phyloP scores from a whole-genome alignment of 2,888 invertebrate genomes.

The Cryptus viduatorius region DNA sequence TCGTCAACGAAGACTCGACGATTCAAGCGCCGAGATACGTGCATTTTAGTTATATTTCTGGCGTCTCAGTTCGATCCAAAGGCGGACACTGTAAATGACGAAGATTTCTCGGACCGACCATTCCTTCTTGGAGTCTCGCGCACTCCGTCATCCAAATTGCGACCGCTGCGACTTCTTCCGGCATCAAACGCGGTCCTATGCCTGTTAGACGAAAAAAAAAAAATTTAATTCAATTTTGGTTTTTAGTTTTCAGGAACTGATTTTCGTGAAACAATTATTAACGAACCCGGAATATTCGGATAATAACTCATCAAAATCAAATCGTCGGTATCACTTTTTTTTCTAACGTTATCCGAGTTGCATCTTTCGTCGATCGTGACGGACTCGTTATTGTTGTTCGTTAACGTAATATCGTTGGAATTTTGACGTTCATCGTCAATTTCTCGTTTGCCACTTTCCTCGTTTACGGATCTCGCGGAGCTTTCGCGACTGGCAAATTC shows the following conservation, averaged over 20 bases:
- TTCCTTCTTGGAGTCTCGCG: constrained; percentile 87
- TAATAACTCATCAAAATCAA: constrained; percentile 70
- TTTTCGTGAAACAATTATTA: neutral
- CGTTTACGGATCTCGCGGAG: constrained; percentile 49
- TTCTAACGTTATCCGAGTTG: constrained; percentile 71
- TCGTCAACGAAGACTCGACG: constrained; percentile 30
- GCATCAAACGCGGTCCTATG: constrained; percentile 79
- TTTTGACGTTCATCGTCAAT: constrained; percentile 49
- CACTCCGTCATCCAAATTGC: constrained; percentile 83
- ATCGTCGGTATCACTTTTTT: constrained; percentile 67
- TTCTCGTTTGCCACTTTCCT: constrained; percentile 36
- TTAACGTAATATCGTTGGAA: constrained; percentile 54
- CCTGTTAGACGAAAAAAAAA: constrained; percentile 71
- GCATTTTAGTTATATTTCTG: constrained; percentile 34
- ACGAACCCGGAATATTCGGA: constrained; percentile 80
- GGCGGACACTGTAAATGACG: constrained; percentile 90
- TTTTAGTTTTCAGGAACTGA: neutral
- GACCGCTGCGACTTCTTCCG: constrained; percentile 80
- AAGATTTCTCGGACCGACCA: constrained; percentile 90
- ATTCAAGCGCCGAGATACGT: constrained; percentile 18
- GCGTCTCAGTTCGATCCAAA: constrained; percentile 84
- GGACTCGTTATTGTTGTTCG: constrained; percentile 47
- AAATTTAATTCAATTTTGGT: neutral
- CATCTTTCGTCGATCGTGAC: constrained; percentile 55
- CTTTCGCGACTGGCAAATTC: constrained; percentile 50